Evolutionary conservation across 2,888 invertebrate genomes (phyloP).

Genomic region (Zootermopsis nevadensis): DNA sequence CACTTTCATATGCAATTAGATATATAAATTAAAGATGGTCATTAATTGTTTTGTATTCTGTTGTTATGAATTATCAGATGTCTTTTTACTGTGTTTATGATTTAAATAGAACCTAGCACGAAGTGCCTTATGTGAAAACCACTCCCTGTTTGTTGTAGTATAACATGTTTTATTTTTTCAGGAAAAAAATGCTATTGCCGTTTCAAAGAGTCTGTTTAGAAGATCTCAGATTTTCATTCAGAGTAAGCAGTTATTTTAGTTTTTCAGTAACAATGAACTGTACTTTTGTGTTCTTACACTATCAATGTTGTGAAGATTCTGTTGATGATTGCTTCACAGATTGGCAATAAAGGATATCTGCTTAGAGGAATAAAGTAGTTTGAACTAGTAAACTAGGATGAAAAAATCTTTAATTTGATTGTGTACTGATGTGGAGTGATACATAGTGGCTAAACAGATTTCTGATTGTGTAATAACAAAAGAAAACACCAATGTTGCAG

Average conservation of each 20-base stretch:
- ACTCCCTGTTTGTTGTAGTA: not conserved
- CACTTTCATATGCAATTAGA: not conserved
- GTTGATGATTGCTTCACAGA: no score
- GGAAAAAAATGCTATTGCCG: constrained; percentile 53
- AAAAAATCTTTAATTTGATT: no score
- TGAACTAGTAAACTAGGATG: no score
- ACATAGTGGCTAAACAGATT: no score
- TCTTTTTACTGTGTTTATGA: not conserved
- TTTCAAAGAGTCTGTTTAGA: constrained; percentile 75
- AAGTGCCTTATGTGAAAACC: not conserved
- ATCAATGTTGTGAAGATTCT: not conserved
- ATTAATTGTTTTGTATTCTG: not conserved
- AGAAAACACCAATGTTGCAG: no score
- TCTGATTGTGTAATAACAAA: no score
- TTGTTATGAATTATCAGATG: not conserved
- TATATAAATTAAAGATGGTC: not conserved
- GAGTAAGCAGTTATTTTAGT: constrained; percentile 68
- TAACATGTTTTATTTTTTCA: constrained; percentile 27
- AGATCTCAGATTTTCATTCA: constrained; percentile 76
- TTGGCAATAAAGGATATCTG: no score
- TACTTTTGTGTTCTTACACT: no score
- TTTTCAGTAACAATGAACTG: not conserved
- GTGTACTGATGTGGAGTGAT: no score
- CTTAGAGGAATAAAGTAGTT: no score
- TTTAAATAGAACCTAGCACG: not conserved